Evolutionary conservation across 2,888 invertebrate species (phyloP).

Genomic region (Temnothorax rugatulus): DNA sequence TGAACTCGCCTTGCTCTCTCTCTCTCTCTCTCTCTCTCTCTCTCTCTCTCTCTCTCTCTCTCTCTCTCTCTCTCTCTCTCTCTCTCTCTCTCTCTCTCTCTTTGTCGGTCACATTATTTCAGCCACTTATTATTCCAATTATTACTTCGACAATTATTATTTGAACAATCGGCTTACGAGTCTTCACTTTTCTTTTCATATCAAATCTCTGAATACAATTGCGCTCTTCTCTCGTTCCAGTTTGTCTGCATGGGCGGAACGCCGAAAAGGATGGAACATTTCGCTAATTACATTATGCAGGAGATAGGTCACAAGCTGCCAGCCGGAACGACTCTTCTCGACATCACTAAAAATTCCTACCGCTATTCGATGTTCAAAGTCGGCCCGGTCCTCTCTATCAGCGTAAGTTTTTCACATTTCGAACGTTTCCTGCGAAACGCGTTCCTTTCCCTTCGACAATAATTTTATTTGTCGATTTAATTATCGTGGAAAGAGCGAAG

Average conservation of each 20-base stretch:
- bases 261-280: conserved; percentile 96
- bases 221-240: conserved; percentile 86
- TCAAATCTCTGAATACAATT: neutral
- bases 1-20: neutral
- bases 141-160: neutral
- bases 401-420: conserved; percentile 89
- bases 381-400: conserved; percentile 94
- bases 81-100: neutral
- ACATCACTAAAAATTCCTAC: conserved; percentile 96
- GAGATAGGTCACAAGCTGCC: conserved; percentile 96
- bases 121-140: neutral
- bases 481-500: neutral
- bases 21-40: neutral
- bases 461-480: neutral
- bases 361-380: conserved; percentile 99
- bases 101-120: neutral
- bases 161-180: neutral
- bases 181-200: neutral
- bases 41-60: neutral
- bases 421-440: neutral
- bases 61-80: neutral
- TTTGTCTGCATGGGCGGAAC: conserved; percentile 99
- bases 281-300: conserved; percentile 96
- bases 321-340: conserved; percentile 94
- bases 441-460: neutral